A percentile compares a stretch with the other conserved stretches of the same genome.
phyloP scores from a whole-genome alignment of 2,888 invertebrate genomes.

The Tetragonula carbonaria region DNA sequence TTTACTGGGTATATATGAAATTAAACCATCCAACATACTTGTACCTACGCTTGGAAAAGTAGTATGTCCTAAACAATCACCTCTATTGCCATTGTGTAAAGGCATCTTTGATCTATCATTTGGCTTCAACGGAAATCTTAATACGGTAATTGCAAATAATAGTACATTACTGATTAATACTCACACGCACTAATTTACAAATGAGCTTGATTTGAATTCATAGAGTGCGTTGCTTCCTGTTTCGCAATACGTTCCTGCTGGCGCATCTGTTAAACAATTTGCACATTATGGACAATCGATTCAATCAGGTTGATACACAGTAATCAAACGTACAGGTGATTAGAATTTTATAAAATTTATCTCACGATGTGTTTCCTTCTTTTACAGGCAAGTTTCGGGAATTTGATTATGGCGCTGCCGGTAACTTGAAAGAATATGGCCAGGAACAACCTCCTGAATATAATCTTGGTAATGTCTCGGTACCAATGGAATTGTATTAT shows the following conservation, averaged over 20 bases:
- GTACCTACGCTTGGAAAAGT: constrained; percentile 81
- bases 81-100: constrained; percentile 87
- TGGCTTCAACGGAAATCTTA: constrained; percentile 86
- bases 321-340: too few species aligned
- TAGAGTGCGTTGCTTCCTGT: constrained; percentile 78
- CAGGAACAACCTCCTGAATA: too few species aligned
- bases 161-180: background rate
- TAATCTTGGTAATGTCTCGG: too few species aligned
- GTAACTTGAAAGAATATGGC: too few species aligned
- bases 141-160: constrained; percentile 80
- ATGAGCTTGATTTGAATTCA: constrained; percentile 24
- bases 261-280: constrained; percentile 78
- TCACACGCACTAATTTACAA: constrained; percentile 52
- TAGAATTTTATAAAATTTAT: too few species aligned
- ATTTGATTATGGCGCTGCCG: too few species aligned
- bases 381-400: too few species aligned
- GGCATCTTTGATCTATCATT: constrained; percentile 86
- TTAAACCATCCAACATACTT: constrained; percentile 86
- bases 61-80: constrained; percentile 86
- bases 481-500: too few species aligned
- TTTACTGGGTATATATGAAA: constrained; percentile 74
- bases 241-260: constrained; percentile 78
- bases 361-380: too few species aligned
- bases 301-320: constrained; percentile 73
- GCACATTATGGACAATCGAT: constrained; percentile 79